Conservation (phyloP, 1,140 invertebrate genomes). For the Mamestra configurata region DNA sequence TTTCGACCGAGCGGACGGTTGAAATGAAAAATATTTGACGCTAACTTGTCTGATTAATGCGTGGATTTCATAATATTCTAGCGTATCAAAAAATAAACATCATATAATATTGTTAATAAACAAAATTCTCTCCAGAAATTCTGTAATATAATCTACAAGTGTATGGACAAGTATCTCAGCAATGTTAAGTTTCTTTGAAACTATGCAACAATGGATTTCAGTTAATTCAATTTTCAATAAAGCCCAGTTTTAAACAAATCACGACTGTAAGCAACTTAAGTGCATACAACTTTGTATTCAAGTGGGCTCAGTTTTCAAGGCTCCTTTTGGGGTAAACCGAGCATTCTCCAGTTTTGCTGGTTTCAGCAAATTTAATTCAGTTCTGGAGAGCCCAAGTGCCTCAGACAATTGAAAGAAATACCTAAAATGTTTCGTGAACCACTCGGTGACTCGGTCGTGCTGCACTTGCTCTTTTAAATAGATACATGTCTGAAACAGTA, state of each 20-base stretch:
- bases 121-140: no score
- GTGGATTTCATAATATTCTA: no score
- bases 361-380: slow-evolving; percentile 34
- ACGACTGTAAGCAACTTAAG: neutral
- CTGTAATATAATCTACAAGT: no score
- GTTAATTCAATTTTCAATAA: slow-evolving; percentile 14
- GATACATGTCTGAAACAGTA: neutral
- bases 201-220: neutral
- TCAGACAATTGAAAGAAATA: slow-evolving; percentile 44
- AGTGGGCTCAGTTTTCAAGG: slow-evolving; percentile 26
- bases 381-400: slow-evolving; percentile 36
- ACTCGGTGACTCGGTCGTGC: slow-evolving; percentile 2
- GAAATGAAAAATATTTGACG: no score
- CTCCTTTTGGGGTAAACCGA: slow-evolving; percentile 40
- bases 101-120: no score
- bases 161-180: no score
- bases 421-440: slow-evolving; percentile 33
- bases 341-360: slow-evolving; percentile 41
- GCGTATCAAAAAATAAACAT: no score
- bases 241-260: neutral
- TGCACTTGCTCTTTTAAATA: slow-evolving; percentile 5
- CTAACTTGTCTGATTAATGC: no score
- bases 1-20: no score
- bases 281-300: slow-evolving; percentile 41
- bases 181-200: no score